phyloP scores from a whole-genome alignment of 30 jellyfish, hydroid and myxozoan genomes.

The Aurelia aurita region DNA sequence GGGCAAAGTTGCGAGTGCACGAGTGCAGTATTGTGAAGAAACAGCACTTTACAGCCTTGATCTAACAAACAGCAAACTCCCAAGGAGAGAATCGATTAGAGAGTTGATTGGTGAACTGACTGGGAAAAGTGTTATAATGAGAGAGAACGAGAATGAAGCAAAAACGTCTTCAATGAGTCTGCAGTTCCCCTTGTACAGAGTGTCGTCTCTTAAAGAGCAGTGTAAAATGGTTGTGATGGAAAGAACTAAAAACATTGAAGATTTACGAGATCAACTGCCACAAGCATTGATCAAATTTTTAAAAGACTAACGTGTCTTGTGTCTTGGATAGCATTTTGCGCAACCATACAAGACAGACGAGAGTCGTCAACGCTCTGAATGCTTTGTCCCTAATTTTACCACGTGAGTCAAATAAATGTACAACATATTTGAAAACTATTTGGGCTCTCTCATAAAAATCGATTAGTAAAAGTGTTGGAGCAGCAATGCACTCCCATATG shows the following conservation, averaged over 20 bases:
- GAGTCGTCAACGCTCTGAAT: neutral
- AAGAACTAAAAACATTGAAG: neutral
- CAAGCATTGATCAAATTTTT: neutral
- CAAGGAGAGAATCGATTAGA: conserved; percentile 27
- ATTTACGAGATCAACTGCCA: conserved; percentile 18
- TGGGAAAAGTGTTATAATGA: conserved; percentile 1
- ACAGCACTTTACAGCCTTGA: conserved; percentile 33
- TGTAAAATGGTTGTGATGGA: conserved; percentile 8
- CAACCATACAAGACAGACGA: neutral
- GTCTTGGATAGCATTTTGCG: neutral
- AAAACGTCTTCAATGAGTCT: conserved; percentile 3
- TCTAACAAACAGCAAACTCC: conserved; percentile 30
- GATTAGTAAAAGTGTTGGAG: too few species aligned
- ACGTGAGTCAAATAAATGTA: too few species aligned
- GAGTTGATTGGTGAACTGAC: conserved; percentile 18
- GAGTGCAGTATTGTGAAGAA: conserved; percentile 32
- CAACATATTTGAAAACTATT: too few species aligned
- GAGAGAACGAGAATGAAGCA: neutral
- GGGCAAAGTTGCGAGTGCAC: conserved; percentile 44
- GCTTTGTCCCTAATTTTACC: too few species aligned
- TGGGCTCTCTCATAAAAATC: too few species aligned
- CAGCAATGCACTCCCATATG: too few species aligned
- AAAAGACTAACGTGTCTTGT: neutral
- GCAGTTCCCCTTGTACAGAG: conserved; percentile 29
- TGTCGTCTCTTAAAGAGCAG: conserved; percentile 41